Base-by-base conservation (phyloP, 2,113 vertebrate genomes). In the Aphyosemion australe region DNA sequence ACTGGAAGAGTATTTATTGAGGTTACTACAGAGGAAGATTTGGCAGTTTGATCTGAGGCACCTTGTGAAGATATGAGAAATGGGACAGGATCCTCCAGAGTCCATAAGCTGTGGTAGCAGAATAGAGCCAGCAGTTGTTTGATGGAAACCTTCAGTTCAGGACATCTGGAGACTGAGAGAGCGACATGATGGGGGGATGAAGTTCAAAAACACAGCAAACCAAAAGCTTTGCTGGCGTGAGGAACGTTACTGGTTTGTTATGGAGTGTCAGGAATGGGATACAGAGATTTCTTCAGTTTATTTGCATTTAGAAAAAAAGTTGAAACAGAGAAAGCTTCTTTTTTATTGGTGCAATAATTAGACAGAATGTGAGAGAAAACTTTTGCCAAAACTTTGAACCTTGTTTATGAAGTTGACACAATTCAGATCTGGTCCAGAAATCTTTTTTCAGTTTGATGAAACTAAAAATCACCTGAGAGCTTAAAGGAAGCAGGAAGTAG, bases 101-200 rank as follows among this genome's bases (percentile, higher is more conserved):
- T 55, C 48, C 26, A 46, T 48, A 53, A 37, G 57, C 51, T 71
- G 58, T 55, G 37, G 43, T 48, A 26, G 51, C 49, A 49, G 39
- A 46, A n/a, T 26, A 10, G 50, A 59, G 39, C 61, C 62, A 53
- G 48, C 70, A 54, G 32, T 43, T 60, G 34, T 43, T 52, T 59
- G 43, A 73, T 54, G 50, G 56, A 60, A 54, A 66, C 48, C 41
- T 72, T 47, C 46, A 48, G 56, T 61, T 72, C 0, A 42, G 10
- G 14, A 57, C 54, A 46, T 59, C 31, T 53, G 48, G 39, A 72
- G 41, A 65, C 41, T 32, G 32, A 63, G 39, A 72, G 41, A 65
- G 41, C 18, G 13, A 63, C 19, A 42, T 15, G 21, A 63, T 31
- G 13, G 32, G 19, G n/a, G 26, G 49, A 56, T 42, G 34, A 56